A percentile compares a stretch with the other conserved stretches of the same genome.
Evolutionary conservation across 2,113 vertebrate species (phyloP).

Genomic region (Isurus oxyrinchus): DNA sequence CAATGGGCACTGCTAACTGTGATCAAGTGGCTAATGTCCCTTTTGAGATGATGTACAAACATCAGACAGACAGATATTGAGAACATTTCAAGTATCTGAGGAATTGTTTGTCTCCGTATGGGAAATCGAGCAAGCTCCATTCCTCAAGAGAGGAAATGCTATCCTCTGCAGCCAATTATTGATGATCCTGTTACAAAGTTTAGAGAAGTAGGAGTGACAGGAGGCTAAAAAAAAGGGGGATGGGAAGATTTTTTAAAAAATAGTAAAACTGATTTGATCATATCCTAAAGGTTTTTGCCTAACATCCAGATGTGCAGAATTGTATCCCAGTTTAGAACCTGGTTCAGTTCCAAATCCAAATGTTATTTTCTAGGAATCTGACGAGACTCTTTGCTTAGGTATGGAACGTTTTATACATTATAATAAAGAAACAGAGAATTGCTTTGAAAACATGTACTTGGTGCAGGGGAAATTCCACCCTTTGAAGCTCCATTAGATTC

Average conservation of each 20-base stretch:
- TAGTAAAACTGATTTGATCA: not conserved
- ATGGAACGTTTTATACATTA: not conserved
- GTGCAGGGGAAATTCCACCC: not conserved
- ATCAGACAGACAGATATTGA: not conserved
- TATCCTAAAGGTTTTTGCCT: not conserved
- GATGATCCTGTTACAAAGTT: not conserved
- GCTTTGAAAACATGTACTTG: not conserved
- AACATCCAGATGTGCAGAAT: not conserved
- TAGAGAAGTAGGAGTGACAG: not conserved
- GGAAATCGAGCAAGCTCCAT: not conserved
- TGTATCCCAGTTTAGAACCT: not conserved
- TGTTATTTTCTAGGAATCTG: not conserved
- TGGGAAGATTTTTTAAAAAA: not conserved
- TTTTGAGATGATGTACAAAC: not conserved
- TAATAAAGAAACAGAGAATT: not conserved
- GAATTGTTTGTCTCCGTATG: not conserved
- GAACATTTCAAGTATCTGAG: not conserved
- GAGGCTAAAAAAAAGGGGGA: not conserved
- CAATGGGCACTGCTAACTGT: not conserved
- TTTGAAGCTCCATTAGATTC: not conserved
- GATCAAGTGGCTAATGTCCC: not conserved
- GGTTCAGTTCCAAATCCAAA: not conserved
- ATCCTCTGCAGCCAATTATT: not conserved
- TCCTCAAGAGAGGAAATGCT: not conserved
- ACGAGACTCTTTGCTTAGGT: not conserved